Conservation (phyloP, 1,140 invertebrate genomes). For the Cardiocondyla obscurior region DNA sequence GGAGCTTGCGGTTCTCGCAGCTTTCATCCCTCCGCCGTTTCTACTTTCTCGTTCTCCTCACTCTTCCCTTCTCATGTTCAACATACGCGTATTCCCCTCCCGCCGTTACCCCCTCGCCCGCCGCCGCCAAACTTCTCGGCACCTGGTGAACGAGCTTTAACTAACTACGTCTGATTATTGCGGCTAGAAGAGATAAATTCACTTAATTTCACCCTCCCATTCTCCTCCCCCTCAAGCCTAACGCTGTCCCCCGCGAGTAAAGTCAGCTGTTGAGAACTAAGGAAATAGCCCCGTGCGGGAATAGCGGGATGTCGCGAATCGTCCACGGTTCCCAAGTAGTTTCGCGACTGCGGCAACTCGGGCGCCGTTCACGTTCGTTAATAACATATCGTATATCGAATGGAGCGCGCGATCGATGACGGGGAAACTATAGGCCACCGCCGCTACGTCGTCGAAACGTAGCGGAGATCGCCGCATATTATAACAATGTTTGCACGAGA, state of each 20-base stretch:
- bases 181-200: constrained; percentile 73
- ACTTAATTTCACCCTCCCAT: constrained; percentile 72
- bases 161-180: constrained; percentile 77
- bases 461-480: background rate
- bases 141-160: constrained; percentile 36
- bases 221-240: no score
- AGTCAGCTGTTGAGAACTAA: background rate
- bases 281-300: constrained; percentile 42
- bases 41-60: background rate
- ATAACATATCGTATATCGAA: constrained; percentile 20
- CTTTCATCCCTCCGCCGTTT: constrained; percentile 37
- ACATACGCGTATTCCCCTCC: constrained; percentile 14
- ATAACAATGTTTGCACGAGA: constrained; percentile 13
- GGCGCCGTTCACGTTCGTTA: constrained; percentile 10
- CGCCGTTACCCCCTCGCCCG: background rate
- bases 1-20: constrained; percentile 47
- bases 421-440: background rate
- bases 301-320: background rate
- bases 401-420: constrained; percentile 7
- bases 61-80: background rate
- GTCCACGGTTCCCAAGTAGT: background rate
- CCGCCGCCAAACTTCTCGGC: constrained; percentile 11
- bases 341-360: background rate
- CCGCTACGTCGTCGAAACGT: background rate
- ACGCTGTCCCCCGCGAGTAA: constrained; percentile 27